Evolutionary conservation across 2,888 invertebrate genomes (phyloP).

Genomic region (Latrodectus elegans): DNA sequence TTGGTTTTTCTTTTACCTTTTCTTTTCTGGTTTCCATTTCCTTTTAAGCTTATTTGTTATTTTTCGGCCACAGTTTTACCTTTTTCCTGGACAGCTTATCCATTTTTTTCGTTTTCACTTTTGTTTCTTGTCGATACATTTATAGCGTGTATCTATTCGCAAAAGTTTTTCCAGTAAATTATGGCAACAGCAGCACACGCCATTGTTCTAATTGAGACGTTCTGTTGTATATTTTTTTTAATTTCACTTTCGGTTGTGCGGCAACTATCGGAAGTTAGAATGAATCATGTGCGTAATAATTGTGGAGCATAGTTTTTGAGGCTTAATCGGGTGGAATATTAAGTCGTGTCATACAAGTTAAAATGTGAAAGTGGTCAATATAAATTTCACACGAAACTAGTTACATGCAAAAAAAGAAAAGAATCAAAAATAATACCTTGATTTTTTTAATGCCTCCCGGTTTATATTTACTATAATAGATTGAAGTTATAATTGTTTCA

Average conservation of each 20-base stretch:
- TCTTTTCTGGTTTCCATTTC: slow-evolving; percentile 34
- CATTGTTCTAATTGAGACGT: slow-evolving; percentile 42
- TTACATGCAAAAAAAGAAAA: too few species aligned
- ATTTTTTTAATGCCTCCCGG: too few species aligned
- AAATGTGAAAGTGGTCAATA: neutral
- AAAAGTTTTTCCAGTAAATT: slow-evolving; percentile 41
- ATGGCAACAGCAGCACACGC: slow-evolving; percentile 15
- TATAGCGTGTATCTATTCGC: slow-evolving; percentile 15
- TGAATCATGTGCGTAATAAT: slow-evolving; percentile 19
- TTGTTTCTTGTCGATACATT: slow-evolving; percentile 6
- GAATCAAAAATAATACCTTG: too few species aligned
- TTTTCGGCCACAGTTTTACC: slow-evolving; percentile 28
- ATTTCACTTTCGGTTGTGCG: slow-evolving; percentile 19
- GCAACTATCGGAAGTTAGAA: slow-evolving; percentile 15
- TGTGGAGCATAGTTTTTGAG: slow-evolving; percentile 7
- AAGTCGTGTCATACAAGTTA: slow-evolving; percentile 9
- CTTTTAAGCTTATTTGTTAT: slow-evolving; percentile 44
- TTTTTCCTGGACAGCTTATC: slow-evolving; percentile 9
- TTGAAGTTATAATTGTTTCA: too few species aligned
- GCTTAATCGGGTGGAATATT: slow-evolving; percentile 41
- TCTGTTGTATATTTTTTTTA: slow-evolving; percentile 12
- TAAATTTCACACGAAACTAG: too few species aligned
- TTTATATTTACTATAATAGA: too few species aligned
- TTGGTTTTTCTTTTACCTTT: slow-evolving; percentile 12
- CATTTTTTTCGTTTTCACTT: neutral